Conservation (phyloP, 2,113 vertebrate species). For the Esox niger region DNA sequence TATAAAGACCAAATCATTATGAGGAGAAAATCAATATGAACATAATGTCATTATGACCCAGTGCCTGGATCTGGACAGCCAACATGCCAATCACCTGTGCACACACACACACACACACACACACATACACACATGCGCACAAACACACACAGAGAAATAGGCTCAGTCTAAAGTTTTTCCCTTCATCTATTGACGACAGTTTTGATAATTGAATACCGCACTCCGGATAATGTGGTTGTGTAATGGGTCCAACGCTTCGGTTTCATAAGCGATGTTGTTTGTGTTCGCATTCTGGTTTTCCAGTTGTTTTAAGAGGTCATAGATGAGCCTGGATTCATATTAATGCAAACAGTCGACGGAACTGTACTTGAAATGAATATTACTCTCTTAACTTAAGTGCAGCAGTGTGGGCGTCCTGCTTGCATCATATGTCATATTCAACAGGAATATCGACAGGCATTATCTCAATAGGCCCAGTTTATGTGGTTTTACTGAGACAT, state of each 20-base stretch:
- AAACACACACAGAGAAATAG: conserved; percentile 15
- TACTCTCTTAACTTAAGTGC: conserved; percentile 51
- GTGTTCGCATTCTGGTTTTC: conserved; percentile 12
- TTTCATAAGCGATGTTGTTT: conserved; percentile 46
- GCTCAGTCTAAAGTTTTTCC: conserved; percentile 29
- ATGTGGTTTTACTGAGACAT: conserved; percentile 53
- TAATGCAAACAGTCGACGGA: conserved; percentile 61
- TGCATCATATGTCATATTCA: conserved; percentile 59
- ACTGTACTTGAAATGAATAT: conserved; percentile 41
- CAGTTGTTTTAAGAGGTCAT: conserved; percentile 36
- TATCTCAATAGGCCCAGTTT: conserved; percentile 20
- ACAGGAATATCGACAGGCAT: conserved; percentile 50
- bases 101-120: conserved; percentile 14
- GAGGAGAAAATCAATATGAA: no score
- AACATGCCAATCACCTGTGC: conserved; percentile 15
- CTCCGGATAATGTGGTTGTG: conserved; percentile 33
- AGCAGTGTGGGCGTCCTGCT: conserved; percentile 47
- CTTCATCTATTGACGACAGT: conserved; percentile 15
- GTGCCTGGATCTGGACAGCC: no score
- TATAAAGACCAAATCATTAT: no score
- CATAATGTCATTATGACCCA: no score
- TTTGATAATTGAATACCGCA: conserved; percentile 42
- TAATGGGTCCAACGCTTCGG: conserved; percentile 28
- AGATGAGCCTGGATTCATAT: conserved; percentile 43
- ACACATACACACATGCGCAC: conserved; percentile 12